A percentile compares a stretch with the other conserved stretches of the same genome.
phyloP scores from a whole-genome alignment of 2,888 invertebrate genomes.

The Zygogramma bicolorata region DNA sequence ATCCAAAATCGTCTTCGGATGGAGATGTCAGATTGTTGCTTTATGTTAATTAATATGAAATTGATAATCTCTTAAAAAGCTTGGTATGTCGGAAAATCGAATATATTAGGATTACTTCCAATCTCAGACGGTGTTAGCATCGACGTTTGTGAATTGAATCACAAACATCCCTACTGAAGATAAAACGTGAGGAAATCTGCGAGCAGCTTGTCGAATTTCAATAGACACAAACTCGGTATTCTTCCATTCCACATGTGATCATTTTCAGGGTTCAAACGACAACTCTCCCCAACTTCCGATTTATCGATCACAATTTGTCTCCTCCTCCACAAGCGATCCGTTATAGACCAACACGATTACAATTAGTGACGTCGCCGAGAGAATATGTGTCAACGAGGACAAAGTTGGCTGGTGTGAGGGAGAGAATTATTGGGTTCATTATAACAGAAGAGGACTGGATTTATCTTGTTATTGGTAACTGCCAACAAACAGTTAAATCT shows the following conservation, averaged over 20 bases:
- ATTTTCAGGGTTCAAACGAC: neutral
- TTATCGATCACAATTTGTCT: constrained; percentile 25
- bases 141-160: neutral
- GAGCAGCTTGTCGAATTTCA: neutral
- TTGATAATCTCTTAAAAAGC: no score
- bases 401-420: constrained; percentile 49
- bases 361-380: constrained; percentile 55
- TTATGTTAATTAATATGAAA: no score
- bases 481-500: constrained; percentile 45
- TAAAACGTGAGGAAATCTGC: neutral
- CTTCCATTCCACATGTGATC: neutral
- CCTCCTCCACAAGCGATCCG: constrained; percentile 18
- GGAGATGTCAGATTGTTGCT: no score
- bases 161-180: neutral
- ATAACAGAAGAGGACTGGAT: constrained; percentile 49
- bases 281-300: constrained; percentile 15
- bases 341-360: constrained; percentile 48
- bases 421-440: constrained; percentile 59
- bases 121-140: neutral
- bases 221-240: neutral
- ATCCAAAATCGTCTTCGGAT: no score
- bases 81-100: no score
- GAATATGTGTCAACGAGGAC: constrained; percentile 57
- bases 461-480: constrained; percentile 54
- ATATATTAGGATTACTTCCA: no score